Conservation (phyloP, 2,113 vertebrate genomes). For the Rhagologus leucostigma region DNA sequence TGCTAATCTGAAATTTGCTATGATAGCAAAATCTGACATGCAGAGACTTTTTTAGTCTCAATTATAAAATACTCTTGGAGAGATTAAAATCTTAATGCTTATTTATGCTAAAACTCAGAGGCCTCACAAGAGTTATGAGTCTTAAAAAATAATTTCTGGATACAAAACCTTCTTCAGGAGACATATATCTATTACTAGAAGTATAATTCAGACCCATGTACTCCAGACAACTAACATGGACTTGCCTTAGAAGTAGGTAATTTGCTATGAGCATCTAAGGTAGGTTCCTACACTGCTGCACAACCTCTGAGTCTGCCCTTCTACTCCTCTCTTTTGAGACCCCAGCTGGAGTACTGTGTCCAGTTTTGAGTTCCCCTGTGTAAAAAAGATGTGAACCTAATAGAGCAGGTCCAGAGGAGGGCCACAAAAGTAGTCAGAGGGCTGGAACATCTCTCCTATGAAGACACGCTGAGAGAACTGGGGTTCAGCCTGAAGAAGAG, state of each 20-base stretch:
- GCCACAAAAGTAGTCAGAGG: not conserved
- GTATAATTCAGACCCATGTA: not conserved
- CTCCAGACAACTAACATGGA: not conserved
- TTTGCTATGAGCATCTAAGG: not conserved
- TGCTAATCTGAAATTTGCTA: not conserved
- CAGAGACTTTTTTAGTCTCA: not conserved
- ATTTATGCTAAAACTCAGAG: not conserved
- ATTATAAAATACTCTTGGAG: not conserved
- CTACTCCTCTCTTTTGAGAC: not conserved
- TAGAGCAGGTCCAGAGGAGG: not conserved
- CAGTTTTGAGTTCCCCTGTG: accelerated
- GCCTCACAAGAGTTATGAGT: not conserved
- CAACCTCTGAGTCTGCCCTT: not conserved
- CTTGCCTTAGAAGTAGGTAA: not conserved
- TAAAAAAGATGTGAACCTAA: not conserved
- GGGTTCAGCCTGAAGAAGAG: not conserved
- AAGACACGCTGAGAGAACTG: not conserved
- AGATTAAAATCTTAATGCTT: not conserved
- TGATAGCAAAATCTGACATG: not conserved
- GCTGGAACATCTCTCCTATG: not conserved
- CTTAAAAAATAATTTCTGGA: not conserved
- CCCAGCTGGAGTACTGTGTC: not conserved
- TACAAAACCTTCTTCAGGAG: not conserved
- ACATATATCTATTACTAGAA: not conserved
- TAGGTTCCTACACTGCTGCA: not conserved